These are phyloP conservation scores for Plagodis pulveraria DNA, from an alignment of 2,888 invertebrate genomes.

Conservation along the genomic window DNA sequence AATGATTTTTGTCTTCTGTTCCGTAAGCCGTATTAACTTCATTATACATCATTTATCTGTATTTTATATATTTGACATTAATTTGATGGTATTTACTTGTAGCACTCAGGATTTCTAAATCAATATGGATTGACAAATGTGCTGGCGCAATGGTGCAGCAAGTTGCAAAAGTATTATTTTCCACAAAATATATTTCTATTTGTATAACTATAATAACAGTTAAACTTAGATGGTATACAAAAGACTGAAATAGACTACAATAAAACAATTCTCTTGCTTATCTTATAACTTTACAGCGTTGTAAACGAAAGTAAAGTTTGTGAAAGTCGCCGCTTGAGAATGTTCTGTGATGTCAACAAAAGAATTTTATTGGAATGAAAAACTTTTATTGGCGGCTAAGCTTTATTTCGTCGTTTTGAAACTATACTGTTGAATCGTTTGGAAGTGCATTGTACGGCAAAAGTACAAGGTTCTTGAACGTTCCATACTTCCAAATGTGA, in stretches of 20 bases:
- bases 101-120: too few relatives aligned
- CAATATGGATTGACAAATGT: too few relatives aligned
- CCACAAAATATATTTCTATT: neutral
- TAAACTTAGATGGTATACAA: neutral
- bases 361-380: conserved; percentile 17
- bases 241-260: conserved; percentile 12
- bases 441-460: too few relatives aligned
- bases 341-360: conserved; percentile 13
- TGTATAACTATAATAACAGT: neutral
- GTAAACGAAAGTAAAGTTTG: conserved; percentile 27
- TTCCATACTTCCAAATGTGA: too few relatives aligned
- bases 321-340: conserved; percentile 7
- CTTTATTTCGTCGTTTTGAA: neutral
- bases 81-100: too few relatives aligned
- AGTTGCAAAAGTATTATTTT: too few relatives aligned
- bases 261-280: conserved; percentile 17
- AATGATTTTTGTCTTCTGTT: too few relatives aligned
- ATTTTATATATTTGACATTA: too few relatives aligned
- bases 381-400: conserved; percentile 3
- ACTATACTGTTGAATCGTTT: neutral
- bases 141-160: too few relatives aligned
- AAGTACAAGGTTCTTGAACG: too few relatives aligned
- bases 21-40: too few relatives aligned
- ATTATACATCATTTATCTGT: too few relatives aligned
- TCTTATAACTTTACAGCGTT: conserved; percentile 21